These are phyloP conservation scores for Chymomyza amoena DNA, from an alignment of 2,888 invertebrate genomes.

Conservation along the genomic window DNA sequence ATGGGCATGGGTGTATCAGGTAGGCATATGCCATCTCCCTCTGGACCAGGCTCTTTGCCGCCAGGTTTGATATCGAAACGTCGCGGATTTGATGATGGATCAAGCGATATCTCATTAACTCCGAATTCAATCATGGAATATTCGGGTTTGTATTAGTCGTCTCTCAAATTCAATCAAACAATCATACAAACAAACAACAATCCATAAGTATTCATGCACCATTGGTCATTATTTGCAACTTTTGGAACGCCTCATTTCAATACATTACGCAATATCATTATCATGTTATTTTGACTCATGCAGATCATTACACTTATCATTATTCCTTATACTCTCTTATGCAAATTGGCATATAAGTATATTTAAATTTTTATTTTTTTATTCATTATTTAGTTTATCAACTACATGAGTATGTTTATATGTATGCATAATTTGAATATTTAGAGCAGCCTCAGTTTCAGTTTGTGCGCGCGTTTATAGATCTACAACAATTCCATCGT, in stretches of 20 bases:
- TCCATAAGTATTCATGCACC: slow-evolving; percentile 9
- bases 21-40: slow-evolving; percentile 89
- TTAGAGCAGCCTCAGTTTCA: slow-evolving; percentile 40
- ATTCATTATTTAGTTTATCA: slow-evolving; percentile 6
- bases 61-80: slow-evolving; percentile 87
- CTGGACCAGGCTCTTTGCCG: slow-evolving; percentile 89
- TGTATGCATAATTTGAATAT: slow-evolving; percentile 21
- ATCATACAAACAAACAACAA: slow-evolving; percentile 29
- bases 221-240: slow-evolving; percentile 17
- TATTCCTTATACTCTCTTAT: not conserved
- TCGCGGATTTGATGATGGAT: slow-evolving; percentile 85
- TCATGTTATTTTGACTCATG: not conserved
- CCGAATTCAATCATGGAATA: slow-evolving; percentile 93
- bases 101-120: slow-evolving; percentile 91
- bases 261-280: not conserved
- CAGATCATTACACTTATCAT: not conserved
- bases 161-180: slow-evolving; percentile 42
- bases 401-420: not conserved
- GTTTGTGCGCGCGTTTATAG: slow-evolving; percentile 37
- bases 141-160: slow-evolving; percentile 82
- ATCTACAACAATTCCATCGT: slow-evolving; percentile 45
- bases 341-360: not conserved
- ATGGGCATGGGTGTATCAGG: slow-evolving; percentile 83
- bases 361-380: slow-evolving; percentile 14
- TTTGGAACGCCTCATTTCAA: slow-evolving; percentile 34